Evolutionary conservation across 64 coral and sea anemone species (phyloP).

Genomic region (Dendronephthya gigantea): DNA sequence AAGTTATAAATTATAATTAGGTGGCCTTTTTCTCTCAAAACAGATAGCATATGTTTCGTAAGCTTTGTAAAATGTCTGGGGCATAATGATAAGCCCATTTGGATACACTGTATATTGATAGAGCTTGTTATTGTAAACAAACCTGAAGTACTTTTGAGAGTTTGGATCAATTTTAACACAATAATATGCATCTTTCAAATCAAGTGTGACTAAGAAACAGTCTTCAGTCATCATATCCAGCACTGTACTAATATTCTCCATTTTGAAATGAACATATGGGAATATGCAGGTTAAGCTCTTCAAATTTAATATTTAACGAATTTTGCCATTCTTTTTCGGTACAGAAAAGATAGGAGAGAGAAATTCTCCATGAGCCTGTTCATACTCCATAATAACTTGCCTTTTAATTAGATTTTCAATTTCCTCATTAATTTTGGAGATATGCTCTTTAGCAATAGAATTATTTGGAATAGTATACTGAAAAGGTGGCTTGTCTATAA

Average conservation of each 20-base stretch:
- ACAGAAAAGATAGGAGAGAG: conserved; percentile 44
- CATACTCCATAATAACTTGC: conserved; percentile 39
- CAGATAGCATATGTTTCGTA: conserved; percentile 13
- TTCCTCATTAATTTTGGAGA: conserved; percentile 5
- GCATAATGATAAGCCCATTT: background rate
- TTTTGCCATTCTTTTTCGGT: background rate
- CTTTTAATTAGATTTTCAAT: conserved; percentile 26
- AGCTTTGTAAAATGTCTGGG: conserved; percentile 30
- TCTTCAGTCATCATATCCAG: background rate
- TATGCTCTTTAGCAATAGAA: conserved; percentile 22
- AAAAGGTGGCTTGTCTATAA: background rate
- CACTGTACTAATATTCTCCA: too few relatives aligned
- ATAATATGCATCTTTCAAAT: conserved; percentile 55
- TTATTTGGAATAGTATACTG: conserved; percentile 2
- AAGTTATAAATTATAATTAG: conserved; percentile 37
- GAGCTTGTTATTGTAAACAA: background rate
- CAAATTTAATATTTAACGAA: background rate
- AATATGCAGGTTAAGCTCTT: background rate
- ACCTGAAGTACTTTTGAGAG: conserved; percentile 51
- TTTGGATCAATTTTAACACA: conserved; percentile 27
- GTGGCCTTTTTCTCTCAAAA: conserved; percentile 22
- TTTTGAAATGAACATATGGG: conserved; percentile 44
- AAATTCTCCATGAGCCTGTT: background rate
- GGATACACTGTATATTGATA: conserved; percentile 11
- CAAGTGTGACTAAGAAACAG: conserved; percentile 22